Evolutionary conservation across 1,140 invertebrate genomes (phyloP), one percentile per base, ranked within the genome.

Genomic region (Formica exsecta): DNA sequence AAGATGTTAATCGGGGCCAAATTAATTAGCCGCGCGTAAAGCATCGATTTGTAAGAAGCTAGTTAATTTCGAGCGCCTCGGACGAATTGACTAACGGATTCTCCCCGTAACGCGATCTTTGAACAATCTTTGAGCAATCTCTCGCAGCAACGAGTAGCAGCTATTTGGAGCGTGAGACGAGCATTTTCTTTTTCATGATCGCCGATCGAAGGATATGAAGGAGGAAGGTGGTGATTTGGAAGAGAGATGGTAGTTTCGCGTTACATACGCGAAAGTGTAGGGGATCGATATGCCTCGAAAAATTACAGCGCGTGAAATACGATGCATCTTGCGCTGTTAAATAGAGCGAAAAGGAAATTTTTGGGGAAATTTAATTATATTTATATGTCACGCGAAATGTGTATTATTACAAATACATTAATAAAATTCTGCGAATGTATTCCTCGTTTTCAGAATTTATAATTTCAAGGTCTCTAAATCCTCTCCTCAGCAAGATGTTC

Each of bases 91-190:
- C 29, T 59, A 25, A 29, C 11, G 22, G 51, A 57, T 2, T 6
- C 13, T 16, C 0, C 0, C 36, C 36, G 25, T 48, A 41, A 62
- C 61, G 51, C 29, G n/a, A 64, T 75, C 41, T 48, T 61, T 32
- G 64, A 73, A 54, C 68, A 54, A 74, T 48, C 48, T 38, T 38
- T 13, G 44, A 32, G 29, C 29, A 32, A 32, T 32, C 29, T 1
- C 3, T 51, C 7, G 59, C 41, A 38, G 29, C 44, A 25, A 13
- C 32, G 61, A 22, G 48, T 25, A 19, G 32, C 36, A 29, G 36
- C 36, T 64, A 74, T 76, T 66, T 81, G 77, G 44, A 81, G 77
- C 85, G 76, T 86, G 79, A 86, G 79, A 81, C 77, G 48, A 70
- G 85, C 41, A 36, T 57, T 62, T 79, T 19, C 54, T 59, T 79